Evolutionary conservation across 2,797 vertebrate species (phyloP).

Genomic region (Phataginus tricuspis): DNA sequence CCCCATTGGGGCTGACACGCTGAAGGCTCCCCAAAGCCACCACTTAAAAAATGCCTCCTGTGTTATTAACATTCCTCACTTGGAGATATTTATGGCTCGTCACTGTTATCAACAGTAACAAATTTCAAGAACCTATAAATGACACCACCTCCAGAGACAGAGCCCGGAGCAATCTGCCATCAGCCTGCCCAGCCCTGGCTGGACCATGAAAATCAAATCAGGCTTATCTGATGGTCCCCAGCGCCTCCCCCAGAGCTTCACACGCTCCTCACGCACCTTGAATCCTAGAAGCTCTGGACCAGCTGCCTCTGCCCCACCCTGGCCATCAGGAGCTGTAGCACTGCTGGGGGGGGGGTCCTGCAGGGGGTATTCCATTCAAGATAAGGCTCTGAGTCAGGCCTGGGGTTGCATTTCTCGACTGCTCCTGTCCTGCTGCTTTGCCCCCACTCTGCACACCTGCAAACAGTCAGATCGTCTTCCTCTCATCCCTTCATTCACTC

Average conservation of each 20-base stretch:
- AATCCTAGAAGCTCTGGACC: neutral
- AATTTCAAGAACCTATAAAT: constrained; percentile 82
- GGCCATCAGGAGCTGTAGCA: rapidly evolving
- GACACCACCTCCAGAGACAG: constrained; percentile 70
- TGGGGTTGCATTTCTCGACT: neutral
- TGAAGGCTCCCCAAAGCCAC: constrained; percentile 78
- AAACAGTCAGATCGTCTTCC: neutral
- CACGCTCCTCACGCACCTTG: constrained; percentile 27
- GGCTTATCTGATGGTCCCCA: neutral
- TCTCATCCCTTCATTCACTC: neutral
- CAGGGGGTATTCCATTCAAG: no score
- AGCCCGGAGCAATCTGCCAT: constrained; percentile 59
- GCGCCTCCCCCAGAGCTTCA: neutral
- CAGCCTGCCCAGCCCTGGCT: neutral
- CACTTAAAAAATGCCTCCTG: constrained; percentile 79
- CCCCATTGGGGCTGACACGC: constrained; percentile 47
- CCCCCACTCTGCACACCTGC: neutral
- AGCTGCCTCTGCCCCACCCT: rapidly evolving
- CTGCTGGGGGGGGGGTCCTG: neutral
- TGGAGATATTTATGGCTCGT: constrained; percentile 79
- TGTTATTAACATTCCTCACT: constrained; percentile 77
- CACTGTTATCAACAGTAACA: constrained; percentile 82
- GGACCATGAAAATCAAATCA: neutral
- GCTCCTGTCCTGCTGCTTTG: neutral
- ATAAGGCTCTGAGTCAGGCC: neutral